Evolutionary conservation across 2,797 vertebrate genomes (phyloP), one percentile per base, ranked within the genome.

Genomic region (Sebastes taczanowskii): DNA sequence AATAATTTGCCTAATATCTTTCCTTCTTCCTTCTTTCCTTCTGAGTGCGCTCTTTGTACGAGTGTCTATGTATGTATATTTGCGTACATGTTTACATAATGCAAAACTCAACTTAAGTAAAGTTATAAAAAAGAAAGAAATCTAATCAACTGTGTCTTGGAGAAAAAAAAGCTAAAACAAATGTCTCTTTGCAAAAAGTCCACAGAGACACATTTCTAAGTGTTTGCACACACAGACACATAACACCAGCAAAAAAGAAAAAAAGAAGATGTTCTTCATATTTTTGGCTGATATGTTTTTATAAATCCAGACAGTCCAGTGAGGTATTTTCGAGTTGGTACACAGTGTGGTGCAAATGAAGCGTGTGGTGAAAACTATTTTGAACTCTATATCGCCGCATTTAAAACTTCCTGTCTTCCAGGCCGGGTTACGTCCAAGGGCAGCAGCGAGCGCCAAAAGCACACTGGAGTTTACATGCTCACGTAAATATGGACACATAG

Each of bases 391-490:
- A 46, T 46, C 5, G 22, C 38, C 74, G 74, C 65, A 58, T 81
- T 86, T 88, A 86, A 79, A 84, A 81, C 71, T 63, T 83, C 73
- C 65, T 74, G 42, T 64, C 67, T 69, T 84, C 73, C 64, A 64
- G 78, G 61, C 64, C 11, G 23, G 65, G 74, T 79, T 64, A 73
- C 70, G 58, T 87, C 62, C 79, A 82, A 82, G 70, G 52, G 81
- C 86, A 59, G 42, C 55, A 30, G 49, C 32, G 16, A 64, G 56
- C 2, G 13, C 69, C 72, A 77, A 53, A 76, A 73, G 70, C 32
- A 56, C 67, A 32, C 58, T 46, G 56, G n/a, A 78, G 82, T 71
- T 71, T 75, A 29, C 59, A 87, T 62, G 74, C 81, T 73, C 30
- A 63, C 69, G 81, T 68, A 77, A 77, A 88, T 73, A 71, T 22